Evolutionary conservation across 2,113 vertebrate genomes (phyloP).

Genomic region (Ellobius talpinus): DNA sequence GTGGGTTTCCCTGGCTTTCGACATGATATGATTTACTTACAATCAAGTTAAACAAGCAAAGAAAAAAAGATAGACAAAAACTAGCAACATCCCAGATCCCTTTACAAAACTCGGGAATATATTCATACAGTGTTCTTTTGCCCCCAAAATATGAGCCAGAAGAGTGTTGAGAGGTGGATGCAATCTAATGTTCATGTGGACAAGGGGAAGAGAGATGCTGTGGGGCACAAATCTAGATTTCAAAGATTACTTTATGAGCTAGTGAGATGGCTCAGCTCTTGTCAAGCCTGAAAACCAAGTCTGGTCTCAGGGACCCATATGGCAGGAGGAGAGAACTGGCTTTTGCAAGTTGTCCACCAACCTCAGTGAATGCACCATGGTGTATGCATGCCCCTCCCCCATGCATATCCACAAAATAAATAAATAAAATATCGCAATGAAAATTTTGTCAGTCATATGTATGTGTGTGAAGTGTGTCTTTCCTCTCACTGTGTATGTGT

Average conservation of each 20-base stretch:
- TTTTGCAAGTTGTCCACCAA: background rate
- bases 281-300: background rate
- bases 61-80: background rate
- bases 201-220: background rate
- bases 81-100: background rate
- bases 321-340: background rate
- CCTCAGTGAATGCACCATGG: background rate
- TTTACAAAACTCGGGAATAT: background rate
- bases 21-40: background rate
- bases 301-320: background rate
- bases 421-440: background rate
- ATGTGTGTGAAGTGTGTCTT: background rate
- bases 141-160: background rate
- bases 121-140: background rate
- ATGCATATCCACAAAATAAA: background rate
- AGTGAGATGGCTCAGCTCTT: background rate
- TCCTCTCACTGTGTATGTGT: background rate
- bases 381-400: too few relatives aligned
- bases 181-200: background rate
- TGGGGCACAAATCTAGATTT: background rate
- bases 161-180: background rate
- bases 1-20: background rate
- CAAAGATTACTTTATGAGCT: background rate
- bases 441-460: background rate
- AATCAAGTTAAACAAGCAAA: background rate